phyloP scores from a whole-genome alignment of 2,888 invertebrate genomes.

The Meghimatium bilineatum region DNA sequence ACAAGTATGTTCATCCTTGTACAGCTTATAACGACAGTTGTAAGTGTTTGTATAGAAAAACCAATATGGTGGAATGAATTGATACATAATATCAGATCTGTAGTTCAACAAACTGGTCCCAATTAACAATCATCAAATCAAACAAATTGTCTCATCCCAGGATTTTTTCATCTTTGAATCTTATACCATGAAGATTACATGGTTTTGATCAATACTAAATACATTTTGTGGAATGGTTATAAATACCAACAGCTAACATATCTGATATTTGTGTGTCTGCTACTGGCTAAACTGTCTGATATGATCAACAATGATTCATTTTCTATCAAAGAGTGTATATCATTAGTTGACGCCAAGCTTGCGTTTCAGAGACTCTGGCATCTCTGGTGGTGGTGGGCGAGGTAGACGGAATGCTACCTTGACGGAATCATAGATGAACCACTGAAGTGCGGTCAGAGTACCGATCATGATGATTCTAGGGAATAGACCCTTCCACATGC shows the following conservation, averaged over 20 bases:
- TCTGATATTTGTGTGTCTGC: too few species aligned
- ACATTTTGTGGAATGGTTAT: not conserved
- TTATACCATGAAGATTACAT: not conserved
- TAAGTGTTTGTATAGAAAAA: not conserved
- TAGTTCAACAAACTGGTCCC: not conserved
- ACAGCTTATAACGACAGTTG: too few species aligned
- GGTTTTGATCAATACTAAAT: not conserved
- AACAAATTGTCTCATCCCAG: not conserved
- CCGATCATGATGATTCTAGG: slow-evolving; percentile 95
- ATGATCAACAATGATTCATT: not conserved
- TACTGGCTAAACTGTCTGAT: not conserved
- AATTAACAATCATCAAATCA: not conserved
- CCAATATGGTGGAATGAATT: not conserved
- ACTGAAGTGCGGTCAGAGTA: slow-evolving; percentile 92
- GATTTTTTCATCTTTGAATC: not conserved
- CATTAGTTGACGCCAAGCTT: slow-evolving; percentile 62
- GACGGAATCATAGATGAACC: slow-evolving; percentile 95
- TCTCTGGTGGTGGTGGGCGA: slow-evolving; percentile 95
- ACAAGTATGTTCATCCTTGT: too few species aligned
- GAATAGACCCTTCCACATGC: slow-evolving; percentile 89
- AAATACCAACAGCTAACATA: too few species aligned
- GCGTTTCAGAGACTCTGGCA: slow-evolving; percentile 85
- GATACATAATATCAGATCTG: not conserved
- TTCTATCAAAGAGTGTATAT: not conserved
- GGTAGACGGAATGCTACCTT: slow-evolving; percentile 89